Conservation (phyloP, 2,888 invertebrate genomes). For the Hydroisotoma schaefferi region DNA sequence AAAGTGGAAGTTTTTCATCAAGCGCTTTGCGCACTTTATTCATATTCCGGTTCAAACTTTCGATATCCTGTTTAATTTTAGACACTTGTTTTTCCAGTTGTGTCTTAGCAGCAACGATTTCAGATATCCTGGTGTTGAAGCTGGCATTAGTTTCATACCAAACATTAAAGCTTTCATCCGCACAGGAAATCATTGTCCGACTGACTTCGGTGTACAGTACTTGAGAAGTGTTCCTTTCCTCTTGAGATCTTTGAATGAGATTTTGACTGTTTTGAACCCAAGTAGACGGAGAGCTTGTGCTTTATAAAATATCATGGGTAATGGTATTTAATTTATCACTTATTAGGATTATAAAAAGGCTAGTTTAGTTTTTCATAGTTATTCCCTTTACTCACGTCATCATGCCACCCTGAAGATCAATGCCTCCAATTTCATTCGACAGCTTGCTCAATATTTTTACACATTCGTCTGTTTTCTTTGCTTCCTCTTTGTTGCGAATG, state of each 20-base stretch:
- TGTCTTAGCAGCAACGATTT: slow-evolving; percentile 36
- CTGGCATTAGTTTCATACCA: slow-evolving; percentile 45
- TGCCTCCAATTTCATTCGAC: slow-evolving; percentile 36
- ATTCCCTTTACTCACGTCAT: slow-evolving; percentile 15
- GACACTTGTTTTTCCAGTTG: slow-evolving; percentile 36
- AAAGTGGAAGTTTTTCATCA: slow-evolving; percentile 41
- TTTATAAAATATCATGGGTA: not conserved
- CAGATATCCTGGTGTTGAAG: slow-evolving; percentile 36
- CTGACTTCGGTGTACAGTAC: slow-evolving; percentile 52
- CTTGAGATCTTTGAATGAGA: slow-evolving; percentile 72
- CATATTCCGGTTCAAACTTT: slow-evolving; percentile 39
- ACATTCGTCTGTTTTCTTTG: slow-evolving; percentile 44
- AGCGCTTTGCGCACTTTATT: slow-evolving; percentile 37
- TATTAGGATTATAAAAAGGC: too few relatives aligned
- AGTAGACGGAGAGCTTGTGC: slow-evolving; percentile 65
- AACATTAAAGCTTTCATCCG: slow-evolving; percentile 42
- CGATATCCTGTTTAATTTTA: slow-evolving; percentile 42
- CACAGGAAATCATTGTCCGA: slow-evolving; percentile 34
- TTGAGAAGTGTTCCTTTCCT: slow-evolving; percentile 76
- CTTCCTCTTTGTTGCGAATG: slow-evolving; percentile 44
- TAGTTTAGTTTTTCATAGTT: too few relatives aligned
- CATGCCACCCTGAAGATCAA: slow-evolving; percentile 20
- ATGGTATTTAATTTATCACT: slow-evolving; percentile 52
- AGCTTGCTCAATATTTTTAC: slow-evolving; percentile 38
- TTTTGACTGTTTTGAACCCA: slow-evolving; percentile 80